Evolutionary conservation across 2,797 vertebrate species (phyloP), one percentile per base, ranked within the genome.

Genomic region (Alexandromys oeconomus): DNA sequence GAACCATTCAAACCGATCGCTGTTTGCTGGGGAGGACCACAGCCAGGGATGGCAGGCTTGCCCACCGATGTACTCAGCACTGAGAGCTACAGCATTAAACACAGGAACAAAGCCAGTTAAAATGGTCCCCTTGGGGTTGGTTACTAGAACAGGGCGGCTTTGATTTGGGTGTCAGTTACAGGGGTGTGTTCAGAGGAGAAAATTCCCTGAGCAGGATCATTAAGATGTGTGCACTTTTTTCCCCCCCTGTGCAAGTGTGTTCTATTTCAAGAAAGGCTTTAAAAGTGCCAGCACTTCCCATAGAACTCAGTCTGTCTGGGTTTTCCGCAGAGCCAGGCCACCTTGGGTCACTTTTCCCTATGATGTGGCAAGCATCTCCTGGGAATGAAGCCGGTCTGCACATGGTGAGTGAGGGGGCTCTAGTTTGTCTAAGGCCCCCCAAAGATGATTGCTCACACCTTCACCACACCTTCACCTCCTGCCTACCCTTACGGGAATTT

Each of bases 131-230:
- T 77, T 6, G 73, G 77, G 77, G 59, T n/a, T 27, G 84, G 69
- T 89, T 79, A 34, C 71, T 25, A 67, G 25, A 11, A 0, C 0
- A 9, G n/a, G 82, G 61, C 29, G 5, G 65, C 14, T 79, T 90
- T 87, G 84, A 85, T 95, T 78, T 92, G 48, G 74, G 91, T 61
- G 74, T 92, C 21, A 13, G 65, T 81, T 61, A 31, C 29, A 10
- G 3, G 7, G 40, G 37, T 7, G n/a, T 77, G 74, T 79, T 86
- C 67, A 13, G 7, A 57, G 69, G 34, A 59, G 77, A 89, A 85
- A 94, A 92, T 51, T 77, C 84, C 69, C 73, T 90, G 54, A 19
- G 67, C 51, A 6, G 61, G 57, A 23, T 71, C 54, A 76, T 15
- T 27, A 74, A 88, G 63, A 71, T 1, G 9, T 25, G 6, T 27